phyloP scores from a whole-genome alignment of 2,888 invertebrate genomes.

The Dimorphilus gyrociliatus region DNA sequence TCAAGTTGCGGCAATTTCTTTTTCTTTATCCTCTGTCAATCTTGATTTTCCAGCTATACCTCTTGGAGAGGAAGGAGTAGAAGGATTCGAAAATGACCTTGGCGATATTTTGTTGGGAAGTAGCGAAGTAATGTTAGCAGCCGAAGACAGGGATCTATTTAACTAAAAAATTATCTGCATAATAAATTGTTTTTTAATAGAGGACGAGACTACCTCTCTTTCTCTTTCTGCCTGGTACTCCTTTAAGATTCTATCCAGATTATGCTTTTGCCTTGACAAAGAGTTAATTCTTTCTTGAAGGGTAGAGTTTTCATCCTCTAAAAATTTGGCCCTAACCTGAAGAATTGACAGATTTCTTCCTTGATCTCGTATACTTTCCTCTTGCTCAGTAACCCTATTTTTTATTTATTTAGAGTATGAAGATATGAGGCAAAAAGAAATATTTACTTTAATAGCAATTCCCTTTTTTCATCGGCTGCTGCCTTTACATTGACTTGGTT shows the following conservation, averaged over 20 bases:
- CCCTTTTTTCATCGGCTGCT: conserved; percentile 22
- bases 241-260: conserved; percentile 21
- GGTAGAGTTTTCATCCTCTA: conserved; percentile 29
- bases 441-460: conserved; percentile 28
- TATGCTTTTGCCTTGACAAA: conserved; percentile 22
- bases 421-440: background rate
- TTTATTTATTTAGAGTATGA: conserved; percentile 1
- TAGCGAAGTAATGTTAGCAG: too few species aligned
- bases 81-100: too few species aligned
- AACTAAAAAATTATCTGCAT: too few species aligned
- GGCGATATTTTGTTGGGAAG: too few species aligned
- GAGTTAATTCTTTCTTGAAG: conserved; percentile 23
- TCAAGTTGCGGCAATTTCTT: too few species aligned
- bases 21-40: too few species aligned
- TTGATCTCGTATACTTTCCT: conserved; percentile 23
- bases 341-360: conserved; percentile 20
- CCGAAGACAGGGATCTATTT: too few species aligned
- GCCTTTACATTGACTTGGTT: too few species aligned
- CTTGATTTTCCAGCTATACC: too few species aligned
- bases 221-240: conserved; percentile 21
- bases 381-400: conserved; percentile 23
- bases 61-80: too few species aligned
- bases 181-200: too few species aligned
- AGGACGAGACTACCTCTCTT: conserved; percentile 22
- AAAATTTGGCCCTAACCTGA: conserved; percentile 21